phyloP scores from a whole-genome alignment of 2,797 vertebrate genomes.

The Pelobates cultripes region DNA sequence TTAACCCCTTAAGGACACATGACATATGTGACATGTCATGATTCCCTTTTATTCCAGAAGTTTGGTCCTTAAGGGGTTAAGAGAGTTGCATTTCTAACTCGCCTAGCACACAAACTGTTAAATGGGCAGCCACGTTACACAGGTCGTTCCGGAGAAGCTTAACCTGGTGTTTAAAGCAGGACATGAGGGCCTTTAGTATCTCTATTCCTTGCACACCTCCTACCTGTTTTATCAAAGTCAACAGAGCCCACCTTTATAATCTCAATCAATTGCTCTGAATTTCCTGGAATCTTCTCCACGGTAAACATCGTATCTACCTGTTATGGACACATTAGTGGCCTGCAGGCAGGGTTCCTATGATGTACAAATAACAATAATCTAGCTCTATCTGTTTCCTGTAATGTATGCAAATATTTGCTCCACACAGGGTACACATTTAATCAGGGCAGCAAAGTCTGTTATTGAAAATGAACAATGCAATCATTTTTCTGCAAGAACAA shows the following conservation, averaged over 20 bases:
- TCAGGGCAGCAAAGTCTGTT: slow-evolving; percentile 54
- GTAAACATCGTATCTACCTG: slow-evolving; percentile 45
- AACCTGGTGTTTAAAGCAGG: neutral
- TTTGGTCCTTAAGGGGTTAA: no score
- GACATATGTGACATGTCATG: no score
- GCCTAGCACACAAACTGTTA: neutral
- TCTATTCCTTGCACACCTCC: neutral
- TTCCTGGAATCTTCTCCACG: slow-evolving; percentile 34
- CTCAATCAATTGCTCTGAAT: slow-evolving; percentile 14
- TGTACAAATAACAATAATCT: slow-evolving; percentile 50
- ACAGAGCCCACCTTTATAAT: slow-evolving; percentile 23
- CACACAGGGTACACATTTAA: slow-evolving; percentile 50
- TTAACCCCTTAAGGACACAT: no score
- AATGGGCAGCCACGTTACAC: neutral
- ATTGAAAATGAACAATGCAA: slow-evolving; percentile 51
- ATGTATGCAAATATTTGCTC: slow-evolving; percentile 54
- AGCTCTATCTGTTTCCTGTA: slow-evolving; percentile 52
- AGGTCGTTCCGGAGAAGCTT: neutral
- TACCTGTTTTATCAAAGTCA: neutral
- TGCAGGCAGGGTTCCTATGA: slow-evolving; percentile 28
- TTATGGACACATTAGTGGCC: slow-evolving; percentile 45
- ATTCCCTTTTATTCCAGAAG: no score
- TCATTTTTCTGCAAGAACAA: slow-evolving; percentile 38
- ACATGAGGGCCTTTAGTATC: neutral
- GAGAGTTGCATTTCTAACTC: neutral